Base-by-base conservation (phyloP, 2,888 invertebrate species). In the Smittia sp. region DNA sequence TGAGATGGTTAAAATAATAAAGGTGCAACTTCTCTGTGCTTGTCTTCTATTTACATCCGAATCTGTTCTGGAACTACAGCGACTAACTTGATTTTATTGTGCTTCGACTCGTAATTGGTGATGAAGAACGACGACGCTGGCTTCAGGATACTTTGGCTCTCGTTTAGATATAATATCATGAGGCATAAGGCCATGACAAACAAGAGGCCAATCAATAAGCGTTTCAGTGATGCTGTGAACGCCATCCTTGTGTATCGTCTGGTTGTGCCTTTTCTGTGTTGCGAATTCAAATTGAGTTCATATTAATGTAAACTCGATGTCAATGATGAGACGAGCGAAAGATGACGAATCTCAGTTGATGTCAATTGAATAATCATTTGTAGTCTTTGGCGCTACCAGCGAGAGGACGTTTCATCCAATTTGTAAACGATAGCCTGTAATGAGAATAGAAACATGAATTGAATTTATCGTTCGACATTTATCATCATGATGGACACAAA, bases 111-210 rank as follows among this genome's bases (percentile, higher is more conserved):
- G 11, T 27, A 63, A 20, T 27, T 41, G 39, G 15, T 63, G 4
- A 65, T 11, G 20, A 73, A 73, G 3, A 38, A 73, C 41, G 73
- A 73, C 24, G 81, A 79, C 65, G 80, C 79, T 74, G 80, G 79
- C 76, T 81, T 80, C 76, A 84, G 82, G 76, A 79, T 83, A 79
- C 85, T 85, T 80, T 87, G 87, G 74, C 85, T 85, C 80, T 87
- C 87, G 74, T 87, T 85, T 87, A 87, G 87, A 81, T 88, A 87
- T 39, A 87, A 82, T 76, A 87, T 82, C 76, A 85, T 85, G 24
- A 86, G 83, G 74, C 85, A 85, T 62, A 85, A 83, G 77, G 86
- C 84, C 39, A 86, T 86, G 69, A 83, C 84, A 20, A 84, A 83
- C 4, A 87, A 85, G 24, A 87, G 83, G 77, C 85, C 80, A 76